Evolutionary conservation across 2,113 vertebrate genomes (phyloP), one percentile per base, ranked within the genome.

Genomic region (pig (Sus scrofa)): DNA sequence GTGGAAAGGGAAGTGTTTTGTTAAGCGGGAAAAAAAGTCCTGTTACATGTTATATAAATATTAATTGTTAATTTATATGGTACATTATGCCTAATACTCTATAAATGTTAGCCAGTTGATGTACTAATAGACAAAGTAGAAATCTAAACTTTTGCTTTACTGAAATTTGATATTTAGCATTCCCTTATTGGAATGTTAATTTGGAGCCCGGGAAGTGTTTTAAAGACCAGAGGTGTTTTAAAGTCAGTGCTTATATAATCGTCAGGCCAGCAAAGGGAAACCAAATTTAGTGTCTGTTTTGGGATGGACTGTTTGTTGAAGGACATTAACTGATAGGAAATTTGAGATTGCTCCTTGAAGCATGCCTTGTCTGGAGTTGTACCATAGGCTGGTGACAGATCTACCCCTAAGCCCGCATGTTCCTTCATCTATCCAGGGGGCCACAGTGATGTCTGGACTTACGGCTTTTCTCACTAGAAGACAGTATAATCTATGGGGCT

Each of bases 41-140:
- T 87, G 10, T 68, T 63, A 4, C 63, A 19, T 71, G 34, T 71
- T 73, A 32, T 67, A 26, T 92, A 75, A 63, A 60, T 94, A 34
- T 62, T 95, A 32, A 34, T 30, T 83, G n/a, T 52, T 52, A 13
- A 27, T 91, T 39, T 85, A 27, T 65, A 58, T 79, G 39, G 15
- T 52, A 30, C n/a, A 34, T 63, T 75, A 58, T 44, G 39, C 65
- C 26, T 39, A 56, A 63, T 95, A 50, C 1, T 87, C 18, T 88
- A 3, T 81, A 91, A 75, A 77, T 62, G 74, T 58, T 89, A 81
- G 62, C 68, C 26, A 37, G 16, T 77, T 91, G 58, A 56, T 65
- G 89, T 96, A 78, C 32, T 56, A 78, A 67, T 27, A 91, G 26
- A 54, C 63, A 58, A 86, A 91, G 26, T 62, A 24, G 54, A 85